phyloP scores from a whole-genome alignment of 2,888 invertebrate genomes.

The Agrochola lota region DNA sequence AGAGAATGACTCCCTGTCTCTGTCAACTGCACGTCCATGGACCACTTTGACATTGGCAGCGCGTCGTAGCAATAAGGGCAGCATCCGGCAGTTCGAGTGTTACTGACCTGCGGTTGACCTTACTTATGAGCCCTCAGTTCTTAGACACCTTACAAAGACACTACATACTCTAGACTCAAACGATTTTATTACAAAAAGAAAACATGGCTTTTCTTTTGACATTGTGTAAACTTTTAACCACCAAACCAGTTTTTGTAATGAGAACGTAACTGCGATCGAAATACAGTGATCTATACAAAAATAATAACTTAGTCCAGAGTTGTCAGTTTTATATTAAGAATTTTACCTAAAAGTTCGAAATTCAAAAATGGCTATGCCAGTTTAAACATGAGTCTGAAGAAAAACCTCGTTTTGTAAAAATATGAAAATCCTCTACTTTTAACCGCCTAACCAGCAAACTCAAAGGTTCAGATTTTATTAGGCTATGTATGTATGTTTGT shows the following conservation, averaged over 20 bases:
- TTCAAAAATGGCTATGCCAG: background rate
- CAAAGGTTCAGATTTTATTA: background rate
- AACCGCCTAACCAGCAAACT: background rate
- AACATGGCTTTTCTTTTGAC: no score
- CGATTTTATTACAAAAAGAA: background rate
- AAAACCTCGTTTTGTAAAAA: background rate
- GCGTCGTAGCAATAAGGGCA: no score
- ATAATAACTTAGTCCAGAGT: no score
- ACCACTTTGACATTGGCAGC: background rate
- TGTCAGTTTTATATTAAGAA: background rate
- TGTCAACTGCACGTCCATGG: background rate
- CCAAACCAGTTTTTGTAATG: no score
- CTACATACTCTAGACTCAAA: background rate
- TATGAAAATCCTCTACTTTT: background rate
- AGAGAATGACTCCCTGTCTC: background rate
- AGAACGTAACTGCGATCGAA: no score
- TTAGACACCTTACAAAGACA: background rate
- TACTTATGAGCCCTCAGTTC: background rate
- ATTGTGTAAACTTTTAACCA: no score
- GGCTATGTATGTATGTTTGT: background rate
- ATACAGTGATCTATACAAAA: no score
- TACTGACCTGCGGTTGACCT: no score
- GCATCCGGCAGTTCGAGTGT: no score
- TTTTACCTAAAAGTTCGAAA: no score
- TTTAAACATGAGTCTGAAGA: no score